Evolutionary conservation across 2,888 invertebrate species (phyloP), one percentile per base, ranked within the genome.

Genomic region (Galerucella nymphaeae): DNA sequence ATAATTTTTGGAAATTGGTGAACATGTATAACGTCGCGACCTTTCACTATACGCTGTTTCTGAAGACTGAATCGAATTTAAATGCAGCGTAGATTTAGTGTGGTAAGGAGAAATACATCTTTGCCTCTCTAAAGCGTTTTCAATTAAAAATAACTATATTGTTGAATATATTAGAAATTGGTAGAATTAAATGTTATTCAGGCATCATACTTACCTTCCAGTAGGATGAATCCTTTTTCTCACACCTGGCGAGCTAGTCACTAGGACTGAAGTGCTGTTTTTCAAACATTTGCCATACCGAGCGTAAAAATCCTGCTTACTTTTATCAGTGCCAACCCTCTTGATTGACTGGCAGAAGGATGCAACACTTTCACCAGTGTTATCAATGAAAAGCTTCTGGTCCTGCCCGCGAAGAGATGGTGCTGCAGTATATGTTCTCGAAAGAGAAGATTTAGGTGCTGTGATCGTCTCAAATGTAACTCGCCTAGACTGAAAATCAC

Each of bases 141-240:
- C 41, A 30, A 16, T 66, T 20, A 57, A 58, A 9, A 38, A 6
- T 1, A 30, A 3, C 30, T 6, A 38, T 9, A 9, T 38, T 38
- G 30, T 0, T 38, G 8, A 38, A 38, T 1, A 38, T 8, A 38
- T 38, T 45, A 14, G 3, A 45, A 14, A 45, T 45, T 45, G 14
- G 45, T 45, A 45, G 42, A 42, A 13, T 11, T 13, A 2, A 48
- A 48, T 30, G 30, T 38, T 38, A 38, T 8, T 38, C 8, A 38
- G 8, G 30, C 30, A 38, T 38, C 30, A 38, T 38, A 38, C 30
- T 38, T 67, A 73, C 64, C 80, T 75, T 75, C 84, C 86, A 70
- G 85, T 86, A 3, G 86, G 86, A 81, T 86, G 84, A 71, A 85
- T 81, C 69, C 86, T 77, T 57, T 80, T 79, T 72, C 85, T 79